Percentiles rank a stretch among this genome's conserved stretches.
Evolutionary conservation across 1,140 invertebrate genomes (phyloP).

Genomic region (Musca domestica): DNA sequence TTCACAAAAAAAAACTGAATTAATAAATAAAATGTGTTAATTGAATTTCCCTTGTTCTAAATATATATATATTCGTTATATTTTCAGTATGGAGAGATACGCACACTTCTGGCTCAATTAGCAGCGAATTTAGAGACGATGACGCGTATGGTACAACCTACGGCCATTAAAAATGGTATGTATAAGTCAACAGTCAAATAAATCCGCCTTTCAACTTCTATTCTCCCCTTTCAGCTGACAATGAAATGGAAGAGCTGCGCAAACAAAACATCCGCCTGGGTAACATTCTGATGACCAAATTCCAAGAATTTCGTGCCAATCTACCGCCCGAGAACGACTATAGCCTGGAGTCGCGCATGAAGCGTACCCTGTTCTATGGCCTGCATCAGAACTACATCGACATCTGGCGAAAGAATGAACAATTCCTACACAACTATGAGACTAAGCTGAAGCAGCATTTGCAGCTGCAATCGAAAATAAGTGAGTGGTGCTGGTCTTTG

Average conservation of each 20-base stretch:
- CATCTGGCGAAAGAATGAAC: constrained; percentile 49
- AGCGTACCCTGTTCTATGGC: constrained; percentile 48
- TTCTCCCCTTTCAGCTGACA: constrained; percentile 34
- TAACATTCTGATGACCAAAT: constrained; percentile 43
- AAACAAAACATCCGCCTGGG: constrained; percentile 45
- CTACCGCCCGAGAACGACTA: constrained; percentile 47
- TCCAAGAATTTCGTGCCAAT: constrained; percentile 46
- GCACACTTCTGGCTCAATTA: constrained; percentile 41
- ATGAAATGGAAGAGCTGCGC: constrained; percentile 47
- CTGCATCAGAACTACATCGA: constrained; percentile 48
- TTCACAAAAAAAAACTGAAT: too few relatives aligned
- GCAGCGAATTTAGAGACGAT: constrained; percentile 46
- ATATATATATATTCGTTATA: neutral
- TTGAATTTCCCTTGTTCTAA: neutral
- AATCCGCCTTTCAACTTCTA: neutral
- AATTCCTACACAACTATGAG: constrained; percentile 48
- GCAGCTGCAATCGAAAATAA: constrained; percentile 48
- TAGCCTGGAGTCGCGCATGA: constrained; percentile 49
- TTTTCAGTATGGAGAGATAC: constrained; percentile 48
- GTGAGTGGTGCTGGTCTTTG: constrained; percentile 32
- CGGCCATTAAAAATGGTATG: constrained; percentile 14
- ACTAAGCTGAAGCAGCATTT: constrained; percentile 46
- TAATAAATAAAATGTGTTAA: neutral
- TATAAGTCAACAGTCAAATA: neutral
- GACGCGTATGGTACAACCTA: constrained; percentile 47